Conservation (phyloP, 2,888 invertebrate species). For the Limnephilus auricula region DNA sequence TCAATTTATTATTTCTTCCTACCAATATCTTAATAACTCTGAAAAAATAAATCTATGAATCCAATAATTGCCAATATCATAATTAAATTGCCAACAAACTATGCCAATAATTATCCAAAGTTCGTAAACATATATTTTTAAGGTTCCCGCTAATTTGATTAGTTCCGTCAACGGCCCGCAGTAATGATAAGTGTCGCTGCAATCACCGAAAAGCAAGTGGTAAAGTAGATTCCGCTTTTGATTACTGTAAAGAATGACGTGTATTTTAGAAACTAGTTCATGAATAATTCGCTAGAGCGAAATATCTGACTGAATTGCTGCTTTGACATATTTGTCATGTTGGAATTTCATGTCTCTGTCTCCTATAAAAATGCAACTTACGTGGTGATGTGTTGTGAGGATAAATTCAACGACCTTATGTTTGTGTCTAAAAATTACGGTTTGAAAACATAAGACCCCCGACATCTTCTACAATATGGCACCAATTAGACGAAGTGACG, state of each 20-base stretch:
- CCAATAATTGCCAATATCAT: too few relatives aligned
- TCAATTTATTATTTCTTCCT: too few relatives aligned
- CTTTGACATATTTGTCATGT: slow-evolving; percentile 66
- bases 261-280: slow-evolving; percentile 58
- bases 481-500: slow-evolving; percentile 76
- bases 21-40: too few relatives aligned
- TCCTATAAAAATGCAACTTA: slow-evolving; percentile 59
- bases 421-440: slow-evolving; percentile 36
- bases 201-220: not conserved
- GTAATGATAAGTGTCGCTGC: not conserved
- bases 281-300: slow-evolving; percentile 54
- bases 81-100: too few relatives aligned
- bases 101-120: too few relatives aligned
- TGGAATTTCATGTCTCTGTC: slow-evolving; percentile 60
- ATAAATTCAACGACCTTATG: slow-evolving; percentile 51
- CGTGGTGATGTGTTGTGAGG: slow-evolving; percentile 61
- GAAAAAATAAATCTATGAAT: too few relatives aligned
- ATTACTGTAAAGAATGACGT: slow-evolving; percentile 60
- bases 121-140: not conserved
- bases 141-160: slow-evolving; percentile 19
- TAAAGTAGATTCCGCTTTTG: slow-evolving; percentile 48
- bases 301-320: slow-evolving; percentile 11
- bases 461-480: slow-evolving; percentile 56
- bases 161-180: not conserved
- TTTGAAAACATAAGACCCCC: slow-evolving; percentile 43